phyloP scores from a whole-genome alignment of 2,888 invertebrate genomes.

The Oxycera nigricornis region DNA sequence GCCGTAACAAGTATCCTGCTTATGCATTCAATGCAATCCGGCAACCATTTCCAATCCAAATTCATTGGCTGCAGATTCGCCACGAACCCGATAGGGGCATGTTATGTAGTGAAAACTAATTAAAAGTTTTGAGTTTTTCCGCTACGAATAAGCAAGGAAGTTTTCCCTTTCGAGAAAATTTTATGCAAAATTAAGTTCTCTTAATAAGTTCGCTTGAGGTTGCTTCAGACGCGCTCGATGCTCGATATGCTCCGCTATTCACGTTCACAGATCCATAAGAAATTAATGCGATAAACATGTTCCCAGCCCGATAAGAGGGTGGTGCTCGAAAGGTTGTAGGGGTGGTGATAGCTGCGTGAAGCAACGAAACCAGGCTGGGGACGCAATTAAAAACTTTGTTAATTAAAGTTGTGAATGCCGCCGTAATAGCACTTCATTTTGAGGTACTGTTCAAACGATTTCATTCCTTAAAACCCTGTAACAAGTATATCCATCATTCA shows the following conservation, averaged over 20 bases:
- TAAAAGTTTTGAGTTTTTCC: slow-evolving; percentile 39
- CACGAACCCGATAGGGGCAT: neutral
- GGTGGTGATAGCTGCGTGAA: too few species aligned
- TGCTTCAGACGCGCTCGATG: slow-evolving; percentile 10
- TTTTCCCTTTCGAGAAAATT: slow-evolving; percentile 37
- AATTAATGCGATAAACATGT: slow-evolving; percentile 35
- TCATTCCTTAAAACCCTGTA: too few species aligned
- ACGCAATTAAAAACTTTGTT: neutral
- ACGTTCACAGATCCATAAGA: slow-evolving; percentile 40
- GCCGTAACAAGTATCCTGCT: neutral
- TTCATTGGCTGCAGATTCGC: slow-evolving; percentile 32
- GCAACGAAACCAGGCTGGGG: neutral
- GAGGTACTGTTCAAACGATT: too few species aligned
- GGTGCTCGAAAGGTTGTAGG: neutral
- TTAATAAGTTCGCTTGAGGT: slow-evolving; percentile 41
- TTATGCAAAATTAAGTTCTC: slow-evolving; percentile 43
- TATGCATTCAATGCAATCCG: neutral
- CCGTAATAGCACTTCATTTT: neutral
- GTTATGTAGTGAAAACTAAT: slow-evolving; percentile 31
- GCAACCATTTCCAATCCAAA: slow-evolving; percentile 21
- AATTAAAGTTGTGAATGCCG: neutral
- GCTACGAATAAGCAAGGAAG: slow-evolving; percentile 30
- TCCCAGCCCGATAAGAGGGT: neutral
- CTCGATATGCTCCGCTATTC: slow-evolving; percentile 32
- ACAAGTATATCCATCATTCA: too few species aligned